Evolutionary conservation across 2,113 vertebrate species (phyloP).

Genomic region (Sturnus vulgaris): DNA sequence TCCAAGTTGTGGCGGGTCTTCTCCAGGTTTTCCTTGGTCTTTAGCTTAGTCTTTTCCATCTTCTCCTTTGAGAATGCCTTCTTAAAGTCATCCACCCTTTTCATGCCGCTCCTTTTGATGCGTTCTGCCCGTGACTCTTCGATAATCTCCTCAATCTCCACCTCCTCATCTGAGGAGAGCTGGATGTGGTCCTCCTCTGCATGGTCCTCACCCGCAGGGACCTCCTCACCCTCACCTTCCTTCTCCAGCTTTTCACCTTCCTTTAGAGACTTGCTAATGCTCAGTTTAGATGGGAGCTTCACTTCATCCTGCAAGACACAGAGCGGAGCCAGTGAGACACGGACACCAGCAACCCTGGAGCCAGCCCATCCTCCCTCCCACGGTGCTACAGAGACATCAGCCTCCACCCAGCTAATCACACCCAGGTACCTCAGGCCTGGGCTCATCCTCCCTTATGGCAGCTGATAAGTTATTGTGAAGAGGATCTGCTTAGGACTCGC

Average conservation of each 20-base stretch:
- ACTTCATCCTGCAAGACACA: constrained; percentile 83
- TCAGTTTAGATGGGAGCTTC: constrained; percentile 86
- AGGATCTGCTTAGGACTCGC: not conserved
- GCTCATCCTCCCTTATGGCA: not conserved
- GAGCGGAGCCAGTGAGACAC: constrained; percentile 29
- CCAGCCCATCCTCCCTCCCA: not conserved
- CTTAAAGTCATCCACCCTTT: constrained; percentile 92
- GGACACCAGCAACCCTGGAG: not conserved
- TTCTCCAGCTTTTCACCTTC: constrained; percentile 75
- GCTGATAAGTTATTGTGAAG: not conserved
- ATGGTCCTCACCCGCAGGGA: constrained; percentile 75
- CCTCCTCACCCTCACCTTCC: constrained; percentile 74
- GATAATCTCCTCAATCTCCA: constrained; percentile 91
- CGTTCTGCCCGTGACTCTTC: constrained; percentile 93
- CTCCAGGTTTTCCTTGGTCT: constrained; percentile 93
- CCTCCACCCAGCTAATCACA: not conserved
- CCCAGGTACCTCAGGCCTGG: not conserved
- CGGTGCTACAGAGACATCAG: fast-evolving
- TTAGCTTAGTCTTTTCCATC: constrained; percentile 90
- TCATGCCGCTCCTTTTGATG: constrained; percentile 88
- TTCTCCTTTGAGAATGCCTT: constrained; percentile 97
- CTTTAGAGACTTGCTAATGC: constrained; percentile 83
- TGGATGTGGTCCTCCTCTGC: constrained; percentile 73
- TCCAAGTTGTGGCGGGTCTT: constrained; percentile 95
- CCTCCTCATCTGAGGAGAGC: constrained; percentile 88